phyloP scores from a whole-genome alignment of 2,113 vertebrate species.

The Phycodurus eques region DNA sequence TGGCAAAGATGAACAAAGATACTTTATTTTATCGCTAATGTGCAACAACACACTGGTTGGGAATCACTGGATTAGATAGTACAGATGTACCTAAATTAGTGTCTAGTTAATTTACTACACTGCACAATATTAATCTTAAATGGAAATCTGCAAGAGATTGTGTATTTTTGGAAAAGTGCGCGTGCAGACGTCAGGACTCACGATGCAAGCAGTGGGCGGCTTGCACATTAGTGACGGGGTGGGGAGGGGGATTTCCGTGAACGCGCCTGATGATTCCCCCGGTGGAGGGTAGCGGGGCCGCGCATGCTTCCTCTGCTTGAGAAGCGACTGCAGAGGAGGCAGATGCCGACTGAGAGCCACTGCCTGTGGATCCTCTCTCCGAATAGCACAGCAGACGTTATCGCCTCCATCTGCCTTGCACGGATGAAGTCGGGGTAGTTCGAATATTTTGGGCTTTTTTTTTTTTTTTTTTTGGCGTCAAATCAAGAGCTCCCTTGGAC shows the following conservation, averaged over 20 bases:
- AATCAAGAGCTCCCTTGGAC: slow-evolving; percentile 58
- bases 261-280: slow-evolving; percentile 69
- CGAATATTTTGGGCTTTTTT: not conserved
- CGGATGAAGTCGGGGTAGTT: slow-evolving; percentile 35
- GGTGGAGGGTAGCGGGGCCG: slow-evolving; percentile 60
- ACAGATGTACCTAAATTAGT: not conserved
- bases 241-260: slow-evolving; percentile 31
- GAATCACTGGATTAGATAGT: not conserved
- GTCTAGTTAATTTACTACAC: not conserved
- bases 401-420: slow-evolving; percentile 17
- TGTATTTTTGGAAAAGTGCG: slow-evolving; percentile 55
- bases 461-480: slow-evolving; percentile 29
- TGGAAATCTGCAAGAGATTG: not conserved
- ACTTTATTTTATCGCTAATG: not conserved
- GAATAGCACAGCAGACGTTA: slow-evolving; percentile 56
- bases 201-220: slow-evolving; percentile 14
- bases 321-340: slow-evolving; percentile 76
- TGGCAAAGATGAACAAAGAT: not conserved
- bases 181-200: slow-evolving; percentile 67
- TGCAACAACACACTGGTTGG: no score
- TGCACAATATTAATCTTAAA: no score
- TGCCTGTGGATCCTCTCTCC: slow-evolving; percentile 66
- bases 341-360: slow-evolving; percentile 71
- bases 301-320: slow-evolving; percentile 65
- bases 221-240: not conserved